A percentile compares a stretch with the other conserved stretches of the same genome.
Evolutionary conservation across 2,113 vertebrate species (phyloP).

Genomic region (Nettapus auritus): DNA sequence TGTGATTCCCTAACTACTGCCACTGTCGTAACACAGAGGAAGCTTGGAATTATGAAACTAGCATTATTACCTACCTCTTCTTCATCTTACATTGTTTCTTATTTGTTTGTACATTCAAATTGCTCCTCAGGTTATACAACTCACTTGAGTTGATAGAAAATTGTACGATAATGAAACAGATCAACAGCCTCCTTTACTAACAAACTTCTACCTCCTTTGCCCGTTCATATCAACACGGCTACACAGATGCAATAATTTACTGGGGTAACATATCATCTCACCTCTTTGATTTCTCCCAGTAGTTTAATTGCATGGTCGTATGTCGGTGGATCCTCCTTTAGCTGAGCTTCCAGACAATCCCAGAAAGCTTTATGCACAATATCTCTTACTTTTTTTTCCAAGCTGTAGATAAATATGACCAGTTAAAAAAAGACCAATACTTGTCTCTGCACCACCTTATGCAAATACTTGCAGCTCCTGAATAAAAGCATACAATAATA

Average conservation of each 20-base stretch:
- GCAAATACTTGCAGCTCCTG: background rate
- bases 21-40: background rate
- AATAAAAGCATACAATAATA: background rate
- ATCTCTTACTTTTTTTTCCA: slow-evolving; percentile 91
- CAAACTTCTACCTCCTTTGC: background rate
- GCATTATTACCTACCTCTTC: background rate
- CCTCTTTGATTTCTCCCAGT: slow-evolving; percentile 85
- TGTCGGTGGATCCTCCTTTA: slow-evolving; percentile 87
- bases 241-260: background rate
- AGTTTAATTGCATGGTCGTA: slow-evolving; percentile 82
- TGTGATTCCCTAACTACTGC: background rate
- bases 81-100: background rate
- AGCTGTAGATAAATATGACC: slow-evolving; percentile 74
- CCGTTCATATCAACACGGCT: background rate
- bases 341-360: slow-evolving; percentile 90
- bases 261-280: slow-evolving; percentile 29
- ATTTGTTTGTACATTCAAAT: background rate
- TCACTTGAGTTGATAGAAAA: background rate
- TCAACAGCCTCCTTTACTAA: background rate
- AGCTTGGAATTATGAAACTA: background rate
- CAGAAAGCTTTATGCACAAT: slow-evolving; percentile 97
- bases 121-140: background rate
- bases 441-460: background rate
- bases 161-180: background rate
- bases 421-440: background rate